phyloP scores from a whole-genome alignment of 2,113 vertebrate species.

The Rhegmatorhina hoffmannsi region DNA sequence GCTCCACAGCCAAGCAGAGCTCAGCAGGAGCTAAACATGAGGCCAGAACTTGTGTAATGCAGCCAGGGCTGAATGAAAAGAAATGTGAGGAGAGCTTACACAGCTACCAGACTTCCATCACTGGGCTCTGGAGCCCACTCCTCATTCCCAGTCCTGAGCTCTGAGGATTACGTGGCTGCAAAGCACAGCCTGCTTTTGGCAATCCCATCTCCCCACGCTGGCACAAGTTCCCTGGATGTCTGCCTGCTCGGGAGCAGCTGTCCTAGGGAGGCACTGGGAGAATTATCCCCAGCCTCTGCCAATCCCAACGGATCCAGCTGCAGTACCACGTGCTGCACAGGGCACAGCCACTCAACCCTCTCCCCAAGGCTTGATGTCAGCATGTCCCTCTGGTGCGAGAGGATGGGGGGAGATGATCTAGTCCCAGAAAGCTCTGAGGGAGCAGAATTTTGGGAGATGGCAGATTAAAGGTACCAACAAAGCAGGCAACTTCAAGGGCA shows the following conservation, averaged over 20 bases:
- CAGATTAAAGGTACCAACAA: neutral
- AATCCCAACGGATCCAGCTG: neutral
- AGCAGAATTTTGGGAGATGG: neutral
- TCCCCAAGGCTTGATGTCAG: too few species aligned
- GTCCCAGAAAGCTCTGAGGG: neutral
- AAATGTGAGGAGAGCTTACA: neutral
- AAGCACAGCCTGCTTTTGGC: neutral
- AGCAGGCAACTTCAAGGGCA: neutral
- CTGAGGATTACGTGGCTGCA: neutral
- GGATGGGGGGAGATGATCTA: neutral
- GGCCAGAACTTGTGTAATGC: neutral
- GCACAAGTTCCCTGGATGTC: neutral
- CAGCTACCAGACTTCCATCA: neutral
- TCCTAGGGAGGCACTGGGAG: neutral
- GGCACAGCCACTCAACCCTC: neutral
- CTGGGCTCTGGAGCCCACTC: neutral
- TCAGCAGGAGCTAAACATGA: neutral
- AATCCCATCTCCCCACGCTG: accelerated
- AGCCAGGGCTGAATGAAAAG: neutral
- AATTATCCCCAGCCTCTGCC: neutral
- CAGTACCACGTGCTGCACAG: neutral
- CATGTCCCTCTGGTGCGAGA: neutral
- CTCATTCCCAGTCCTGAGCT: neutral
- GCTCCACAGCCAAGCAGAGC: neutral
- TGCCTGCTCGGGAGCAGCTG: neutral